These are phyloP conservation scores for Linyphia triangularis DNA, from an alignment of 2,888 invertebrate species.

Conservation along the genomic window DNA sequence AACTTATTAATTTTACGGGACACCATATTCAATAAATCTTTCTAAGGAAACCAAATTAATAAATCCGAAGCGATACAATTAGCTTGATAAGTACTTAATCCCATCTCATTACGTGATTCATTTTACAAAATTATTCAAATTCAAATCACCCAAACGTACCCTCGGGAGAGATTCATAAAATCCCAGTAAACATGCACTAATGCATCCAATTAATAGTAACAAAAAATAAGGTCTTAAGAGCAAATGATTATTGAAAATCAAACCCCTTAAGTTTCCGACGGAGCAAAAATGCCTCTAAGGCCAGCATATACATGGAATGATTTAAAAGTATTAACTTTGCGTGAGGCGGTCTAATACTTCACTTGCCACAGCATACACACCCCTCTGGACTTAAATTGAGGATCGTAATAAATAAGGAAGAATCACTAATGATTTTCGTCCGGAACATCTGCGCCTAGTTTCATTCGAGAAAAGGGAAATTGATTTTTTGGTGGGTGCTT, in stretches of 20 bases:
- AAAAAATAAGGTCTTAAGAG: background rate
- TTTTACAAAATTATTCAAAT: too few relatives aligned
- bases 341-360: background rate
- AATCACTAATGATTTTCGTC: constrained; percentile 11
- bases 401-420: background rate
- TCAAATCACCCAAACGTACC: too few relatives aligned
- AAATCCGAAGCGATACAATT: too few relatives aligned
- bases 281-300: background rate
- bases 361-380: background rate
- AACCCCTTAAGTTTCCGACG: background rate
- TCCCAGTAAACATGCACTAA: background rate
- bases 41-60: too few relatives aligned
- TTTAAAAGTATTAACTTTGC: constrained; percentile 18
- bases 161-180: background rate
- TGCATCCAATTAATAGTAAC: background rate
- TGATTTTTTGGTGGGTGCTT: constrained; percentile 18
- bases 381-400: background rate
- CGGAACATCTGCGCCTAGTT: background rate
- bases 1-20: too few relatives aligned
- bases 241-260: background rate
- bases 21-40: too few relatives aligned
- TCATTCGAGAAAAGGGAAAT: background rate
- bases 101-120: too few relatives aligned
- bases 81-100: too few relatives aligned
- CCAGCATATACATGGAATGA: background rate